Percentiles rank a stretch among this genome's conserved stretches.
These are phyloP conservation scores for Drosophila kepulauana DNA, from an alignment of 1,140 invertebrate genomes.

Conservation along the genomic window DNA sequence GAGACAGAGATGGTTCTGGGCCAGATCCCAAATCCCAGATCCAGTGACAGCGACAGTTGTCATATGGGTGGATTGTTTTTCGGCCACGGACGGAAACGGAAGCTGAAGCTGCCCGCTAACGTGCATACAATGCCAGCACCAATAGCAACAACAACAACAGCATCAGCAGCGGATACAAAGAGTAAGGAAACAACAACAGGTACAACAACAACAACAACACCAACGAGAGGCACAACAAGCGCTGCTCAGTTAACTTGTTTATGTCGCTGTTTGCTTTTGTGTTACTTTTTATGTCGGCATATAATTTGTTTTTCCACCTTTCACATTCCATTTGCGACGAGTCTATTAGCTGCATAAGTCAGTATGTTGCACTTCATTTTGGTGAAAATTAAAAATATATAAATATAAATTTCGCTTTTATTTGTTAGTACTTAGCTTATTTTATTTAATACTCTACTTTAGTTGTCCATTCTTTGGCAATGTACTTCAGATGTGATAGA, in stretches of 20 bases:
- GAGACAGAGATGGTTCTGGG: neutral
- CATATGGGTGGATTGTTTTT: slow-evolving; percentile 80
- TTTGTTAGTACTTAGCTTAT: too few relatives aligned
- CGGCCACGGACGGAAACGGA: slow-evolving; percentile 69
- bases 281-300: slow-evolving; percentile 65
- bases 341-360: neutral
- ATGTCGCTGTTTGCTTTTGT: slow-evolving; percentile 75
- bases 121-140: slow-evolving; percentile 55
- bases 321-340: neutral
- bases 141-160: slow-evolving; percentile 36
- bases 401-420: too few relatives aligned
- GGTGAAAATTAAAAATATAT: too few relatives aligned
- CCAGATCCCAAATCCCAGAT: slow-evolving; percentile 16
- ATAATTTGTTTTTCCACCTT: slow-evolving; percentile 57
- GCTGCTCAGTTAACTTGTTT: slow-evolving; percentile 75
- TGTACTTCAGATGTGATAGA: too few relatives aligned
- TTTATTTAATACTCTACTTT: too few relatives aligned
- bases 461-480: too few relatives aligned
- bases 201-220: slow-evolving; percentile 23
- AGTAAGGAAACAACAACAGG: slow-evolving; percentile 12
- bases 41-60: slow-evolving; percentile 61
- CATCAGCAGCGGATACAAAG: slow-evolving; percentile 4
- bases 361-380: neutral
- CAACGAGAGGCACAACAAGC: slow-evolving; percentile 44
- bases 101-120: slow-evolving; percentile 74